Base-by-base conservation (phyloP, 2,797 vertebrate species). In the Neosalanx taihuensis region DNA sequence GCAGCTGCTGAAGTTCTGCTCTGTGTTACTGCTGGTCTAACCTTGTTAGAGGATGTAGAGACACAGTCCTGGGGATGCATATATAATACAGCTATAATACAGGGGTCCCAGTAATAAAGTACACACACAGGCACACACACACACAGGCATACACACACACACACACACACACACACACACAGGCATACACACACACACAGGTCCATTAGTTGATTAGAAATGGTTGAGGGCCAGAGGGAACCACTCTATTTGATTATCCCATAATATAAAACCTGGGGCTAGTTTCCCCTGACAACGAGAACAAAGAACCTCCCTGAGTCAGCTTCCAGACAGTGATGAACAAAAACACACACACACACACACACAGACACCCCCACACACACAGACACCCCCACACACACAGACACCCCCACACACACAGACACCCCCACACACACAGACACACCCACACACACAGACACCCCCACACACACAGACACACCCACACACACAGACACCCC, bases 181-280 rank as follows among this genome's bases (percentile, higher is more conserved):
- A 72, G 67, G 56, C n/a, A 58, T 29, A 58, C 26, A 58, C 23
- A 58, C 12, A 58, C 51, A 75, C 66, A 75, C 35, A 75, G 70
- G 83, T 79, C 87, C 89, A 92, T 93, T 92, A 90, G 88, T 84
- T 92, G 86, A 92, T 92, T 89, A 86, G 73, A 83, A 64, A 78
- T 80, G 74, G 74, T 71, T 59, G 53, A 18, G 18, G 57, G 86
- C 86, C 86, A 89, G 84, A 84, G 88, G 86, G 81, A 86, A 83
- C 79, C 88, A 90, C 90, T 92, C 86, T 82, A 79, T 84, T 86
- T 91, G 89, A 93, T 93, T 92, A 89, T 85, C 74, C 76, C 85
- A 73, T 83, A 83, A 84, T 83, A 79, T 77, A 81, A 83, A 88
- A 78, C 68, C 3, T 73, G 70, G 74, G 70, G 65, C 77, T 51